Base-by-base conservation (phyloP, 2,113 vertebrate genomes). In the Microcebus jonahi region DNA sequence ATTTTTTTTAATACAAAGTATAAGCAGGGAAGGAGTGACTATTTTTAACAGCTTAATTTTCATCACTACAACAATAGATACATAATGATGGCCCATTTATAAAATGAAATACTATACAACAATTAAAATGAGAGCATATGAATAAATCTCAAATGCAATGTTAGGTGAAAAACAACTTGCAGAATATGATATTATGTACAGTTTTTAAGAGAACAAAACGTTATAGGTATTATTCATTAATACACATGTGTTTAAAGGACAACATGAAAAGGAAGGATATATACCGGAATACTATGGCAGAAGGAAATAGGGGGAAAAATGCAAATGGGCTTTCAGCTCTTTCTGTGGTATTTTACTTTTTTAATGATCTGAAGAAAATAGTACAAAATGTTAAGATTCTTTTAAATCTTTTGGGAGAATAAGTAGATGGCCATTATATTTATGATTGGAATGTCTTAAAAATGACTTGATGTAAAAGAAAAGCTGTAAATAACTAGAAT, bases 11-110 rank as follows among this genome's bases (percentile, higher is more conserved):
- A 61, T 11, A 27, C 3, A 61, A 27, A 61, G 3, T 61, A 61
- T 61, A 61, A 61, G 59, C 59, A 61, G 25, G 25, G 9, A 9
- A 50, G 29, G 36, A 25, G 15, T 90, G 18, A 6, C 36, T 76
- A 55, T 97, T 92, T 53, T 75, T 20, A 92, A 89, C 21, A 67
- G 25, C 39, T 70, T 90, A 39, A 96, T 76, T 70, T 50, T 53
- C 2, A 42, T 90, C 25, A 21, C 13, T 39, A 45, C 5, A n/a
- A 82, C 36, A 57, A 65, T 21, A 57, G 48, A 83, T 82, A 84
- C 94, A 48, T 91, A 65, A 50, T 86, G 71, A 48, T 20, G 25
- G 23, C 6, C 55, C 27, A 45, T 91, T 79, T 39, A 84, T 8
- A 80, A 85, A 65, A 57, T 34, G 25, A 20, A 61, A 45, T 70